phyloP scores from a whole-genome alignment of 2,888 invertebrate genomes.

The Chymomyza amoena region DNA sequence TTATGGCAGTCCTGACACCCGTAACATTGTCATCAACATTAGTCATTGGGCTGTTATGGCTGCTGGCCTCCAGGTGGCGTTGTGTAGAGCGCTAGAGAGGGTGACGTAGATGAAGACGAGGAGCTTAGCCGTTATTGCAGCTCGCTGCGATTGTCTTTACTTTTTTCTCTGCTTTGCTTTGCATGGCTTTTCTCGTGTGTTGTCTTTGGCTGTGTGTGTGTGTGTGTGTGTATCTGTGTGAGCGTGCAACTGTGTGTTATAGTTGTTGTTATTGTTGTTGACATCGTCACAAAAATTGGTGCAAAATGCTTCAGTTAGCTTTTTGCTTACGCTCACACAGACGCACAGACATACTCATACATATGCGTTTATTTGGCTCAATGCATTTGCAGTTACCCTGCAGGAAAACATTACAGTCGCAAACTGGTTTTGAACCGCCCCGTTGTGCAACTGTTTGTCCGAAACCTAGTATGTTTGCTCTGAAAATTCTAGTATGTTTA shows the following conservation, averaged over 20 bases:
- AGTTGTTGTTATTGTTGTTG: conserved; percentile 35
- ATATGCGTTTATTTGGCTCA: conserved; percentile 10
- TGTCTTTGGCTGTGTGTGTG: too few species aligned
- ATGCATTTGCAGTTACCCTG: conserved; percentile 20
- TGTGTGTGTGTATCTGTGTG: too few species aligned
- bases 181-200: too few species aligned
- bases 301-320: conserved; percentile 60
- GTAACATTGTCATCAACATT: conserved; percentile 75
- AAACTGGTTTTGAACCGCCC: too few species aligned
- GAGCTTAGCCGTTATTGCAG: neutral
- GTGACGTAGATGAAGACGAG: too few species aligned
- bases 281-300: conserved; percentile 71
- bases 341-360: conserved; percentile 4
- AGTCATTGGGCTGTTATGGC: conserved; percentile 34
- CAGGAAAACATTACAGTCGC: too few species aligned
- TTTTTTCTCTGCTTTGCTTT: conserved; percentile 27
- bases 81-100: neutral
- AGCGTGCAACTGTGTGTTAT: neutral
- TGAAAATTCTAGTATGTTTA: too few species aligned
- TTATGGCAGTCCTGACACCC: conserved; percentile 74
- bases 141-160: conserved; percentile 1
- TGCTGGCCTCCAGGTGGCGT: conserved; percentile 41
- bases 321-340: neutral
- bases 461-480: too few species aligned
- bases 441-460: too few species aligned